phyloP scores from a whole-genome alignment of 2,888 invertebrate species.

The Cyrtodaria siliqua region DNA sequence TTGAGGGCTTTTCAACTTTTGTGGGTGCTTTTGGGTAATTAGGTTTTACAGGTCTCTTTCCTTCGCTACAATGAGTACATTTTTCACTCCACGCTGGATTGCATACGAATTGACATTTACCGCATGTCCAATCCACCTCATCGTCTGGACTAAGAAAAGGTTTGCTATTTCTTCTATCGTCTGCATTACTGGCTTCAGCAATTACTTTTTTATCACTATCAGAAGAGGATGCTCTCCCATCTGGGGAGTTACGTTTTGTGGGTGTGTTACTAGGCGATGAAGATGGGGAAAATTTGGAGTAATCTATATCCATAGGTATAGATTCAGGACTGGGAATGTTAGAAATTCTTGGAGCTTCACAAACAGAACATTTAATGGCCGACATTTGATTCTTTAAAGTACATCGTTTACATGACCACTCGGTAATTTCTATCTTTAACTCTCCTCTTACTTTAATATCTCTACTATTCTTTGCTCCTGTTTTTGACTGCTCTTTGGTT shows the following conservation, averaged over 20 bases:
- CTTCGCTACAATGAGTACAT: constrained; percentile 93
- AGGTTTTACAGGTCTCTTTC: constrained; percentile 19
- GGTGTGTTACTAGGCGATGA: constrained; percentile 42
- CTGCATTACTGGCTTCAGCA: neutral
- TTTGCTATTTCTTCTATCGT: constrained; percentile 16
- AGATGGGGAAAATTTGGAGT: constrained; percentile 56
- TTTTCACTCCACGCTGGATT: constrained; percentile 92
- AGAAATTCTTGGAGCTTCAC: constrained; percentile 89
- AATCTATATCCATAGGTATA: constrained; percentile 62
- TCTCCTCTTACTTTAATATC: neutral
- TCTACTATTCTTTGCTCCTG: neutral
- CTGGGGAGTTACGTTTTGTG: constrained; percentile 11
- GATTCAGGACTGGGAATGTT: constrained; percentile 69
- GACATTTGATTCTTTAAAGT: constrained; percentile 91
- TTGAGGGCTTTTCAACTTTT: neutral
- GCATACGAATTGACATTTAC: constrained; percentile 95
- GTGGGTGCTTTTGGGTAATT: constrained; percentile 2
- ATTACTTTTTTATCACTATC: neutral
- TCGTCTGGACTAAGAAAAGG: constrained; percentile 12
- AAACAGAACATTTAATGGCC: constrained; percentile 91
- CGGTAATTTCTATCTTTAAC: constrained; percentile 5
- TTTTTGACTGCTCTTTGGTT: neutral
- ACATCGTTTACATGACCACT: constrained; percentile 89
- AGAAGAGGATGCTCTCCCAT: constrained; percentile 11
- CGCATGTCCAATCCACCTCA: constrained; percentile 92